Conservation (phyloP, 2,888 invertebrate species). For the Pterobdella sp. region DNA sequence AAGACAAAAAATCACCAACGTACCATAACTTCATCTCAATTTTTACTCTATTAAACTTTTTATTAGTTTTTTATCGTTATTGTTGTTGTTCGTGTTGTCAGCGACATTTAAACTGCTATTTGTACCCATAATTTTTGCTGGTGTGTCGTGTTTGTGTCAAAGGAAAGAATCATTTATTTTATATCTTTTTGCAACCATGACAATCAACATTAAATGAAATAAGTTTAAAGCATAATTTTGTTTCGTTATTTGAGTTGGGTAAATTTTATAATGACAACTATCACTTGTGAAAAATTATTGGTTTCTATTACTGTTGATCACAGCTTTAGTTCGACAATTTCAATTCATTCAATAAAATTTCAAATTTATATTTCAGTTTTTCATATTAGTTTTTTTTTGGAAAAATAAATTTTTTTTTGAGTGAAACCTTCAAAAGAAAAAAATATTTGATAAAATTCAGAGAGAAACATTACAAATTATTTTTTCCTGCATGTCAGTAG, state of each 20-base stretch:
- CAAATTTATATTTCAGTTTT: neutral
- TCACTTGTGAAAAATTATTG: neutral
- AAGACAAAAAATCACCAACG: too few relatives aligned
- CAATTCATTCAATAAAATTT: too few relatives aligned
- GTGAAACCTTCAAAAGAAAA: too few relatives aligned
- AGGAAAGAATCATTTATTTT: neutral
- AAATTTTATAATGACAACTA: neutral
- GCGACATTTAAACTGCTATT: too few relatives aligned
- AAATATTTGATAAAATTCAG: too few relatives aligned
- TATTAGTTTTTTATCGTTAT: neutral
- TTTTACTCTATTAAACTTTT: too few relatives aligned
- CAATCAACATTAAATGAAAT: neutral
- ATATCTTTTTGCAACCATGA: neutral
- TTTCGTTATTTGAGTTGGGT: neutral
- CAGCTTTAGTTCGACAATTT: neutral
- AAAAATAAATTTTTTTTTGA: too few relatives aligned
- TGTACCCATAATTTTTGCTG: neutral
- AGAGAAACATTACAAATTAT: too few relatives aligned
- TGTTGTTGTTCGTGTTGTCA: constrained; percentile 2
- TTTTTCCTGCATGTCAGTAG: neutral
- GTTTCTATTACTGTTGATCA: neutral
- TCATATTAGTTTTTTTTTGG: neutral
- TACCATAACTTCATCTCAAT: too few relatives aligned
- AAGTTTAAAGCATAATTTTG: neutral
- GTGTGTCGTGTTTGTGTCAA: neutral